Evolutionary conservation across 2,888 invertebrate species (phyloP).

Genomic region (Scrobipalpa atriplicella): DNA sequence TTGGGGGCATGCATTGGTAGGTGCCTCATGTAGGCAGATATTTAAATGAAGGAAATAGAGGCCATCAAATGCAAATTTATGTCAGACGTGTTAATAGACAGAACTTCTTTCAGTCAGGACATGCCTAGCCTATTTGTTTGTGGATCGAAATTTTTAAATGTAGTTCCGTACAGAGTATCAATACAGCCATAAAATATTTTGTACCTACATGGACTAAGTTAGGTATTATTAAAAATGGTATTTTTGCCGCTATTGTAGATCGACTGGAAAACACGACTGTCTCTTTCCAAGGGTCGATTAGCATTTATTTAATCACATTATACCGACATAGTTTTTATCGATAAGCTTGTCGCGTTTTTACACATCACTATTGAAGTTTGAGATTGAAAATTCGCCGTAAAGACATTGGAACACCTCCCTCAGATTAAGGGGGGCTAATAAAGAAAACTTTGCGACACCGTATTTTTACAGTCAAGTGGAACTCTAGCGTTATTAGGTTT

Average conservation of each 20-base stretch:
- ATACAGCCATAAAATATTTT: too few relatives aligned
- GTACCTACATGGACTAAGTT: too few relatives aligned
- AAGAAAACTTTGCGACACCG: slow-evolving; percentile 82
- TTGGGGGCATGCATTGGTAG: background rate
- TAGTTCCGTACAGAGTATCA: too few relatives aligned
- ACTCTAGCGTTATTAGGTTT: slow-evolving; percentile 74
- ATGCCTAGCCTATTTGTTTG: too few relatives aligned
- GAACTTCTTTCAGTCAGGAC: too few relatives aligned
- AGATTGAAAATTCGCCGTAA: slow-evolving; percentile 82
- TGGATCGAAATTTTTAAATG: too few relatives aligned
- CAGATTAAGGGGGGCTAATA: slow-evolving; percentile 82
- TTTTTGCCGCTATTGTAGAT: too few relatives aligned
- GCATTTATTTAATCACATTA: too few relatives aligned
- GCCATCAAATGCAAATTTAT: background rate
- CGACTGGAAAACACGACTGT: too few relatives aligned
- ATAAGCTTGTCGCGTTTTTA: background rate
- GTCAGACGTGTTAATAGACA: background rate
- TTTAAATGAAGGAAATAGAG: slow-evolving; percentile 2
- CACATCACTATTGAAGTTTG: slow-evolving; percentile 49
- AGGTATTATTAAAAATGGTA: too few relatives aligned
- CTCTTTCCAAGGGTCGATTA: too few relatives aligned
- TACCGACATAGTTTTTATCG: background rate
- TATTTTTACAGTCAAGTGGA: slow-evolving; percentile 74
- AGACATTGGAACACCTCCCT: slow-evolving; percentile 80
- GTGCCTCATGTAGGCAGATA: background rate